A percentile compares a stretch with the other conserved stretches of the same genome.
Evolutionary conservation across 2,888 invertebrate genomes (phyloP).

Genomic region (Aplocera efformata): DNA sequence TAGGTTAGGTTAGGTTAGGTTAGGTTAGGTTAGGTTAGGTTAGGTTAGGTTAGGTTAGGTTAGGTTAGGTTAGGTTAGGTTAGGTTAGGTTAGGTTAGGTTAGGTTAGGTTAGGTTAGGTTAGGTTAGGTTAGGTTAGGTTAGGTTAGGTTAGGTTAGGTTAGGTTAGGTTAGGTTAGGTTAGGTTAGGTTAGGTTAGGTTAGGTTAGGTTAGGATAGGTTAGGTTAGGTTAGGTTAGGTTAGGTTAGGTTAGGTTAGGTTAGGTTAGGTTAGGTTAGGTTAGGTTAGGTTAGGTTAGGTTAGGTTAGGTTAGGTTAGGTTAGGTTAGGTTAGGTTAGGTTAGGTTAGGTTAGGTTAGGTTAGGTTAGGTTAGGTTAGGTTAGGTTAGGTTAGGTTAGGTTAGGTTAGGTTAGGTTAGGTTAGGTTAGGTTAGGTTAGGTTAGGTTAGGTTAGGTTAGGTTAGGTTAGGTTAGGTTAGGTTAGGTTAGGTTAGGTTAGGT

Average conservation of each 20-base stretch:
- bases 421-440: slow-evolving; percentile 21
- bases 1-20: slow-evolving; percentile 19
- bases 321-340: slow-evolving; percentile 16
- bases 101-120: slow-evolving; percentile 20
- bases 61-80: slow-evolving; percentile 23
- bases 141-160: slow-evolving; percentile 16
- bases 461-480: slow-evolving; percentile 17
- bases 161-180: slow-evolving; percentile 20
- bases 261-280: slow-evolving; percentile 9
- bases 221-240: too few relatives aligned
- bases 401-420: slow-evolving; percentile 21
- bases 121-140: slow-evolving; percentile 18
- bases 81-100: slow-evolving; percentile 26
- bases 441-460: slow-evolving; percentile 10
- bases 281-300: slow-evolving; percentile 19
- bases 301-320: slow-evolving; percentile 19
- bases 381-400: slow-evolving; percentile 16
- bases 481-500: slow-evolving; percentile 18
- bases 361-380: slow-evolving; percentile 16
- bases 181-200: slow-evolving; percentile 19
- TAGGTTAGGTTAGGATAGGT: background rate
- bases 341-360: slow-evolving; percentile 17
- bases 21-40: slow-evolving; percentile 18
- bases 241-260: too few relatives aligned
- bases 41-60: slow-evolving; percentile 10